Conservation (phyloP, 92 coral and sea anemone species). For the Bergia sp. region DNA sequence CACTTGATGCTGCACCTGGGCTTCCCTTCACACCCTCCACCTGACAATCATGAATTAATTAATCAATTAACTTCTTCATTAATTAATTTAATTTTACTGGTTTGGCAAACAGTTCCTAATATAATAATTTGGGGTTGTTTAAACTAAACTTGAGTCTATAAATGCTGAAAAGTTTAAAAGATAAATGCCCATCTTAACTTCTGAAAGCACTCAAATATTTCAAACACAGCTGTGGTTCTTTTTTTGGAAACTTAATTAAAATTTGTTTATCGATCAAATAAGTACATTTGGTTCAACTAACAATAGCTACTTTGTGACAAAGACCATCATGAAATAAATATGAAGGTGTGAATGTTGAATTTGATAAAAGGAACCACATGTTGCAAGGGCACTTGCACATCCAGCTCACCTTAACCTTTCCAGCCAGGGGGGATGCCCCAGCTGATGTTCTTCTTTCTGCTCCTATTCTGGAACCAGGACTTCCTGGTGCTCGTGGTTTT, state of each 20-base stretch:
- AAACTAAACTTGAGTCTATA: too few relatives aligned
- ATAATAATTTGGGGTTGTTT: too few relatives aligned
- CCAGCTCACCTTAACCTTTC: conserved; percentile 81
- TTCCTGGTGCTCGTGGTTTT: conserved; percentile 90
- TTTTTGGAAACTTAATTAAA: too few relatives aligned
- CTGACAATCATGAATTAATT: conserved; percentile 31
- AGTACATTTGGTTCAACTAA: neutral
- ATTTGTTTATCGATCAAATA: neutral
- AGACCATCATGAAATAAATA: too few relatives aligned
- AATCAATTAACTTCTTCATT: neutral
- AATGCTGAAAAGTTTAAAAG: too few relatives aligned
- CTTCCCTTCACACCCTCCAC: conserved; percentile 84
- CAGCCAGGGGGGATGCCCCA: conserved; percentile 70
- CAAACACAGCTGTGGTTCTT: too few relatives aligned
- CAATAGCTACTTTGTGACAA: neutral
- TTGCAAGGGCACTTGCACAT: neutral
- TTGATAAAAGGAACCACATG: neutral
- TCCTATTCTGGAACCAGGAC: conserved; percentile 79
- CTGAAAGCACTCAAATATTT: too few relatives aligned
- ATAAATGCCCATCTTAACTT: too few relatives aligned
- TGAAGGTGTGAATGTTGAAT: neutral
- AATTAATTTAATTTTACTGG: too few relatives aligned
- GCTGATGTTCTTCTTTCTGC: conserved; percentile 82
- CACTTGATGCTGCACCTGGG: conserved; percentile 82
- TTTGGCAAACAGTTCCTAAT: too few relatives aligned